phyloP scores from a whole-genome alignment of 2,113 vertebrate genomes.

The Meles meles region DNA sequence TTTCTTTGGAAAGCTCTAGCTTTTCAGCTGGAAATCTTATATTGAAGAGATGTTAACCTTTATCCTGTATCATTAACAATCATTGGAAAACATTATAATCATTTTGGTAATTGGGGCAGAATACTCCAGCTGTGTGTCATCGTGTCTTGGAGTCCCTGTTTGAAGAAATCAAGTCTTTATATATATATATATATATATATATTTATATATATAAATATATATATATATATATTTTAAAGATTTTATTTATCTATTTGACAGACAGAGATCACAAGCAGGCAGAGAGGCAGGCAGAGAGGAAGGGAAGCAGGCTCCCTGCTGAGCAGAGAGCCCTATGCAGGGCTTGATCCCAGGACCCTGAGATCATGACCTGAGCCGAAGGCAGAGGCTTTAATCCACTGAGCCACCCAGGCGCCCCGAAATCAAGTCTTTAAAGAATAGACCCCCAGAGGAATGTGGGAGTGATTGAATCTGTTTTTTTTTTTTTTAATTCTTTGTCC shows the following conservation, averaged over 20 bases:
- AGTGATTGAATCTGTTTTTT: background rate
- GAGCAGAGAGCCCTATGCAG: too few relatives aligned
- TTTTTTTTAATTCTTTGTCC: background rate
- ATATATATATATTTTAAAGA: too few relatives aligned
- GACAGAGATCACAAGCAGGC: too few relatives aligned
- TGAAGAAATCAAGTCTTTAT: background rate
- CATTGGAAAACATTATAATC: background rate
- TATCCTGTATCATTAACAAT: background rate
- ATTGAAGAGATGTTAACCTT: background rate
- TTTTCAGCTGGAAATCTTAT: background rate
- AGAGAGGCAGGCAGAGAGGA: too few relatives aligned
- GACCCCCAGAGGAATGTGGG: background rate
- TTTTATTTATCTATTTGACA: too few relatives aligned
- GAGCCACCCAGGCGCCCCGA: too few relatives aligned
- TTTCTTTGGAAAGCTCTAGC: background rate
- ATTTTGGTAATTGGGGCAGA: background rate
- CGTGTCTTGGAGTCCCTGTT: background rate
- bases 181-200: too few relatives aligned
- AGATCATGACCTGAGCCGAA: too few relatives aligned
- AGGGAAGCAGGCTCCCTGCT: too few relatives aligned
- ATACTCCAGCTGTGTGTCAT: rapidly evolving
- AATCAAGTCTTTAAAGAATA: background rate
- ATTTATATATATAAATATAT: too few relatives aligned
- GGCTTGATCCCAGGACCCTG: too few relatives aligned
- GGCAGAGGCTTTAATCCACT: too few relatives aligned